Evolutionary conservation across 2,888 invertebrate species (phyloP), one percentile per base, ranked within the genome.

Genomic region (Caenorhabditis afra): DNA sequence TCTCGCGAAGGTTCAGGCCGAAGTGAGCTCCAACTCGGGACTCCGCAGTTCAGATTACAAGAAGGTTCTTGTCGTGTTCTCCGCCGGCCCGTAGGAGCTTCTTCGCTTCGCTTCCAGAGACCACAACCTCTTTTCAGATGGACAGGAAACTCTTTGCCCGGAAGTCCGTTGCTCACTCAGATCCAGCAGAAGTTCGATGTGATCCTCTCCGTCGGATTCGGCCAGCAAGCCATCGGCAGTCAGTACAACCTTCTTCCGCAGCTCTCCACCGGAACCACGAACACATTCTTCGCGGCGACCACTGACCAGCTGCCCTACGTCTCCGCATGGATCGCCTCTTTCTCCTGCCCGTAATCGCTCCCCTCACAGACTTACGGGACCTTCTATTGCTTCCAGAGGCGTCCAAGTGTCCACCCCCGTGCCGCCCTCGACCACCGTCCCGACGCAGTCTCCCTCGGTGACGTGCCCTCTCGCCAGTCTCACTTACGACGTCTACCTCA

Each of bases 401-500:
- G 73, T 75, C 10, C 82, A 84, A 73, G 64, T 78, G 49, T 61
- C 79, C 8, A 84, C 84, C 0, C 45, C 55, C 5, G 49, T 62
- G 11, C 79, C 82, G 8, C 49, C 73, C 11, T 67, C 85, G 12
- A 81, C 85, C 14, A 53, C 78, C 8, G 58, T 67, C 23, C 85
- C 85, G 10, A 84, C 85, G 7, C 85, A 80, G 47, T 61, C 77
- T 20, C 79, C 85, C 35, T 80, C 80, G 0, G 83, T 85, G 12
- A 66, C 80, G 2, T 85, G 85, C 61, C 65, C 77, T 29, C 58
- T 86, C 11, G 59, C 53, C 11, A 20, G 71, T 12, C 76, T 85
- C 23, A 76, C 80, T 61, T 86, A 83, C 52, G 85, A 86, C 53
- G 79, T 86, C 45, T 86, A 86, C 52, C 64, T 86, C n/a, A 70